Conservation (phyloP, 2,113 vertebrate species). For the Rattus rattus region DNA sequence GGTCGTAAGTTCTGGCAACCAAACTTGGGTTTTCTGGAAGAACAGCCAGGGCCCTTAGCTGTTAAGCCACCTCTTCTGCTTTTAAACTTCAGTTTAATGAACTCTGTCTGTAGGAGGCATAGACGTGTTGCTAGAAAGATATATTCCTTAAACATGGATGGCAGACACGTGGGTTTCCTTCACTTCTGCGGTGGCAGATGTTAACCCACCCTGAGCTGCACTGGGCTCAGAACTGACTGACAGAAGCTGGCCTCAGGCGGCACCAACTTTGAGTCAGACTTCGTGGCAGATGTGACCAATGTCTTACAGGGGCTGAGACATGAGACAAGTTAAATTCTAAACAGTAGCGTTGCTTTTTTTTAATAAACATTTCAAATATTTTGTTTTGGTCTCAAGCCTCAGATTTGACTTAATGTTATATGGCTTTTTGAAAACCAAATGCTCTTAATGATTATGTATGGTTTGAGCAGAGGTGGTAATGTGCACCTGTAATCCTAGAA, state of each 20-base stretch:
- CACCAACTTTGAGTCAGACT: background rate
- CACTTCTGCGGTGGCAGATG: no score
- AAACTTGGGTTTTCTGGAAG: background rate
- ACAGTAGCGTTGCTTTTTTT: background rate
- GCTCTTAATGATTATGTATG: background rate
- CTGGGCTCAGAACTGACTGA: background rate
- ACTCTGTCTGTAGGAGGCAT: background rate
- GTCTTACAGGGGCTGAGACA: background rate
- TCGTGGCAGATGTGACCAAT: background rate
- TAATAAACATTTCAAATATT: slow-evolving; percentile 6
- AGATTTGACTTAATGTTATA: background rate
- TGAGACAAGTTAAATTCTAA: background rate
- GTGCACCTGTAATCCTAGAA: background rate
- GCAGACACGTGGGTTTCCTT: rapidly evolving
- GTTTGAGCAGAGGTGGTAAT: background rate
- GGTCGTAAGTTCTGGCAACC: background rate
- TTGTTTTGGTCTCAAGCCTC: background rate
- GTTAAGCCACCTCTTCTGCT: background rate
- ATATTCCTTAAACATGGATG: background rate
- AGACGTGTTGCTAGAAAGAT: background rate
- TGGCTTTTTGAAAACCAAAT: slow-evolving; percentile 26
- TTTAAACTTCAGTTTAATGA: background rate
- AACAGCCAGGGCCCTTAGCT: background rate
- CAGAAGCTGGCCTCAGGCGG: background rate
- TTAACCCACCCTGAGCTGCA: background rate